Base-by-base conservation (phyloP, 2,113 vertebrate genomes). In the Myanophis thanlyinensis region DNA sequence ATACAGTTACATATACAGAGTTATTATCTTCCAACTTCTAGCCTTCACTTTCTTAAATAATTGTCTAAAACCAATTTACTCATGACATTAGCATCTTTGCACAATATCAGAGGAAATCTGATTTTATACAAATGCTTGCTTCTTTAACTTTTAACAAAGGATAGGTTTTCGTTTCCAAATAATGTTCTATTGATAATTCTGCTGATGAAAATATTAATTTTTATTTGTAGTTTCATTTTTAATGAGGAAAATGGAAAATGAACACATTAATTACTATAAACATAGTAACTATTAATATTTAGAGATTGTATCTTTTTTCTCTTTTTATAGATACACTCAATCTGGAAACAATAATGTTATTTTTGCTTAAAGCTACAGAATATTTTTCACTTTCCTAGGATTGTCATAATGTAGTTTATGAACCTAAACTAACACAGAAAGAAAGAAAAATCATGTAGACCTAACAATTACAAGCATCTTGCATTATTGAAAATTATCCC, bases 61-160 rank as follows among this genome's bases (percentile, higher is more conserved):
- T 90, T 94, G 92, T 95, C 85, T 93, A 93, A 95, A 95, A 95
- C 22, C 87, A 96, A 30, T 67, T 94, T 95, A 62, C 44, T 93
- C 88, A 89, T 95, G 93, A 95, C 93, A 49, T 95, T 92, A 90
- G 91, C 94, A 67, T 89, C 90, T 92, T 92, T 95, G 90, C 93
- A 94, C 44, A 94, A 20, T 95, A 85, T 93, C 80, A 95, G 94
- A 90, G 87, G 94, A 95, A 95, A 96, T 95, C 89, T 3, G 86
- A 25, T 51, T 94, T 93, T 1, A 0, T 56, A 56, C 93, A 93
- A 91, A 40, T 80, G 73, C 7, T 92, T 94, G 73, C 84, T 95
- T 93, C 49, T 93, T 87, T 93, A 94, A 86, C 91, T 92, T 73
- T 52, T 44, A 73, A 92, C 54, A 54, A 11, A 93, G 15, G 89